These are phyloP conservation scores for Homalodisca vitripennis DNA, from an alignment of 1,140 invertebrate species.

Conservation along the genomic window DNA sequence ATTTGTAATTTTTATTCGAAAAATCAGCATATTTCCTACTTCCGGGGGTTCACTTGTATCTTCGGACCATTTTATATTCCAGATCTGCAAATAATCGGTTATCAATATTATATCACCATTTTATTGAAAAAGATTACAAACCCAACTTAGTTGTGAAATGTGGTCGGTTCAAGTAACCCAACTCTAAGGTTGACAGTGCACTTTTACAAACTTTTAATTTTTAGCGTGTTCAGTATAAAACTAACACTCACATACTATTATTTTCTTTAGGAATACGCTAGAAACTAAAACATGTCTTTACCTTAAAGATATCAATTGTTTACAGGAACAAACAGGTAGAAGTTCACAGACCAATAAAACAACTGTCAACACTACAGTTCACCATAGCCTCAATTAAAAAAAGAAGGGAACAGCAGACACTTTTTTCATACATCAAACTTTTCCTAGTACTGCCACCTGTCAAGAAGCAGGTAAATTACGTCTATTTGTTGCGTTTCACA, in stretches of 20 bases:
- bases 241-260: background rate
- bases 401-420: too few relatives aligned
- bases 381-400: too few relatives aligned
- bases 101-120: background rate
- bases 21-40: constrained; percentile 33
- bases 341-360: too few relatives aligned
- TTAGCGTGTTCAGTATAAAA: background rate
- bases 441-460: too few relatives aligned
- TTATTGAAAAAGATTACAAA: background rate
- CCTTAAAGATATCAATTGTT: background rate
- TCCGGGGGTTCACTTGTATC: constrained; percentile 28
- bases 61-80: background rate
- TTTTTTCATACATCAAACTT: too few relatives aligned
- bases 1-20: constrained; percentile 15
- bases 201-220: background rate
- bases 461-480: too few relatives aligned
- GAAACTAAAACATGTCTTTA: background rate
- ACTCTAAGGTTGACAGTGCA: background rate
- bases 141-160: background rate
- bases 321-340: background rate
- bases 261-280: background rate
- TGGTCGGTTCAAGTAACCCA: constrained; percentile 3
- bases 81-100: background rate
- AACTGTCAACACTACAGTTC: too few relatives aligned
- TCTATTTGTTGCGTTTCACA: too few relatives aligned